Base-by-base conservation (phyloP, 2,888 invertebrate genomes). In the Acanthosoma haemorrhoidale region DNA sequence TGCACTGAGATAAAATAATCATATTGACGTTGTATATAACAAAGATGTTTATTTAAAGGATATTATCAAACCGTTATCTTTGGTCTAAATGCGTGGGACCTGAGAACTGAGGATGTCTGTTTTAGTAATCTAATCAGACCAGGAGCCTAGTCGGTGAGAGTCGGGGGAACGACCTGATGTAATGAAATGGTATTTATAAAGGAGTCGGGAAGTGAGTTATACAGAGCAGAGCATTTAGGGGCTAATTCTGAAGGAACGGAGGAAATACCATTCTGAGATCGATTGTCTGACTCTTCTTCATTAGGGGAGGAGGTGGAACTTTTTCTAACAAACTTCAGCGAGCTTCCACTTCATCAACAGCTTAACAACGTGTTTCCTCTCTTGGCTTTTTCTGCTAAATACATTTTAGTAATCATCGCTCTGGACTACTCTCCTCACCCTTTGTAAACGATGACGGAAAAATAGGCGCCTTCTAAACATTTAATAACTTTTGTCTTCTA, bases 311-410 rank as follows among this genome's bases (percentile, higher is more conserved):
- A 5, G 21, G 6, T 51, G 51, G 51, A 51, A 51, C 25, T 51
- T 51, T 51, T 51, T 51, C 51, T 51, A 51, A 51, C 51, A 51
- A 51, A 51, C 51, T 51, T 51, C 9, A 51, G 51, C 51, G n/a
- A 25, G 51, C 29, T 51, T 51, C 51, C 51, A 51, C 51, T 51
- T 51, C 51, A 51, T 51, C 51, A 51, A 51, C 51, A 51, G 51
- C 51, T 51, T 51, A 51, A 25, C 51, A 51, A 25, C 51, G 25
- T 25, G 8, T 51, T 51, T 6, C 51, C 51, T 8, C n/a, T 25
- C 51, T 25, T 25, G 51, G 51, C 29, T 25, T 51, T 51, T 51
- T 25, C 29, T 51, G 21, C 29, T 25, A 51, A 51, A n/a, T 51
- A 25, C 25, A 25, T 51, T 51, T 51, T 25, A 25, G 51, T 25